Evolutionary conservation across 2,797 vertebrate species (phyloP).

Genomic region (Chelidonichthys spinosus): DNA sequence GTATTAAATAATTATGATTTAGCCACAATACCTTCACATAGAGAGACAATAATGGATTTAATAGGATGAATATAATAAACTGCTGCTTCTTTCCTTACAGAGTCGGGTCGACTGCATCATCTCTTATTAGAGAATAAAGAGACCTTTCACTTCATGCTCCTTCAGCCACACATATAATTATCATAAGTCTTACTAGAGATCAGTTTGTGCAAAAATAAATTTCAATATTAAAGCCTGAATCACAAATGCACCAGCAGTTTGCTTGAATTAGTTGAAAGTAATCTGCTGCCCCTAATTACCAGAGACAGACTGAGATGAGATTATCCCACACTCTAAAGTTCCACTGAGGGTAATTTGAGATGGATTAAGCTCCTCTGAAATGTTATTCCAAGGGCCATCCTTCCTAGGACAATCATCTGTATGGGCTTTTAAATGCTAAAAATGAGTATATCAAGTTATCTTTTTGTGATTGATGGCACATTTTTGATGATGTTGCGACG

Average conservation of each 20-base stretch:
- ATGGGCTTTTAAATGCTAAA: constrained; percentile 16
- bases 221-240: constrained; percentile 44
- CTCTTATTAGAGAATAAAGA: constrained; percentile 8
- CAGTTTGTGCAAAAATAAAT: constrained; percentile 19
- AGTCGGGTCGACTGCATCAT: not conserved
- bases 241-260: constrained; percentile 47
- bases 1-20: not conserved
- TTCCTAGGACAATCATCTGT: not conserved
- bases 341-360: constrained; percentile 44
- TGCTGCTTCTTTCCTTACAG: not conserved
- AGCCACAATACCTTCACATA: not conserved
- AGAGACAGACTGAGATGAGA: constrained; percentile 62
- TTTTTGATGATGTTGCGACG: not conserved
- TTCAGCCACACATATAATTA: constrained; percentile 4
- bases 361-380: constrained; percentile 32
- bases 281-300: constrained; percentile 65
- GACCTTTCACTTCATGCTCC: constrained; percentile 4
- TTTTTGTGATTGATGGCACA: not conserved
- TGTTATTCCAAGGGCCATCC: not conserved
- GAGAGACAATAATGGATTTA: not conserved
- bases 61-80: constrained; percentile 7
- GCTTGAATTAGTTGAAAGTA: constrained; percentile 48
- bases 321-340: constrained; percentile 52
- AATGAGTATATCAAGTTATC: not conserved
- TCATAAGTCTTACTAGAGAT: constrained; percentile 25